Conservation (phyloP, 2,797 vertebrate genomes). For the Schizothorax lantsangensis region DNA sequence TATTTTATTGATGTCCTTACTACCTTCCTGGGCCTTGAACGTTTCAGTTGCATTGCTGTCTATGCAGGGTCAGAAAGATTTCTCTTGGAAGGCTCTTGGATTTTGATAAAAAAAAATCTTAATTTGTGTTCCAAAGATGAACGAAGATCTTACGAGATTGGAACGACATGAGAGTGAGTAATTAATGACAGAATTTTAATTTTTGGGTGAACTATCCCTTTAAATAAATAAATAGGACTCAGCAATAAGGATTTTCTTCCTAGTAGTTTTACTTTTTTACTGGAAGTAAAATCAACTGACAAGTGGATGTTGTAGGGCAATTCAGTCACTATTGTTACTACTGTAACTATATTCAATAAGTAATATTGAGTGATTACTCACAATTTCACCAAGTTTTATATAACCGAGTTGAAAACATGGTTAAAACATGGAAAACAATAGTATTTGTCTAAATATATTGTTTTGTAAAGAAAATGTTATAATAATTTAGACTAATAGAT, state of each 20-base stretch:
- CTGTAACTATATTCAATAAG: too few species aligned
- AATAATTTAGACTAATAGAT: not conserved
- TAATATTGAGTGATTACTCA: too few species aligned
- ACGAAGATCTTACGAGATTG: not conserved
- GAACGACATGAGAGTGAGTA: not conserved
- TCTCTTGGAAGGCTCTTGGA: too few species aligned
- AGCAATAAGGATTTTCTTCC: too few species aligned
- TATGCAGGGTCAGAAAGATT: too few species aligned
- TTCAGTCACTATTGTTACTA: not conserved
- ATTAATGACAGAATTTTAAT: not conserved
- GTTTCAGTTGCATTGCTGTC: too few species aligned
- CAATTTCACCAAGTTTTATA: not conserved
- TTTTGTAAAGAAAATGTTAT: not conserved
- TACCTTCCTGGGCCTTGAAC: not conserved
- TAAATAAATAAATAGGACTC: not conserved
- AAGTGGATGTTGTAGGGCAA: not conserved
- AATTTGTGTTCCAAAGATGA: too few species aligned
- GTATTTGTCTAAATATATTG: not conserved
- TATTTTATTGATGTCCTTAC: not conserved
- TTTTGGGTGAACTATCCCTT: not conserved
- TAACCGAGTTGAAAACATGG: not conserved
- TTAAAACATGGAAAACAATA: not conserved
- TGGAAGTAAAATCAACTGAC: not conserved
- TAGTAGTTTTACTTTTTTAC: too few species aligned
- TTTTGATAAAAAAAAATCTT: too few species aligned